Percentiles rank a stretch among this genome's conserved stretches.
Evolutionary conservation across 2,888 invertebrate species (phyloP).

Genomic region (Branchipolynoe longqiensis): DNA sequence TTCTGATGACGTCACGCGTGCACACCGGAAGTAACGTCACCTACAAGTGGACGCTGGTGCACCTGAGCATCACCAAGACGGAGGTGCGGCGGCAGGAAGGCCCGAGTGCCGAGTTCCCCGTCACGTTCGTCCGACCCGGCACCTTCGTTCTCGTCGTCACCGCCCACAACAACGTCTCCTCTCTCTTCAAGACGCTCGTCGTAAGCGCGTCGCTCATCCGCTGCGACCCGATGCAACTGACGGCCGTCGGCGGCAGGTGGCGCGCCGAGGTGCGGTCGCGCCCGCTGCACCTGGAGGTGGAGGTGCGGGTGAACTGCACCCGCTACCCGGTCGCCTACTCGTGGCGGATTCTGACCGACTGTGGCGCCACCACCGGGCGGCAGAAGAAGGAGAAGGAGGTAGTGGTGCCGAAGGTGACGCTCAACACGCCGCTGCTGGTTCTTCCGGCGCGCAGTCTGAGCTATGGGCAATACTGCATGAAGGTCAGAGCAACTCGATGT

Average conservation of each 20-base stretch:
- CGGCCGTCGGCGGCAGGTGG: background rate
- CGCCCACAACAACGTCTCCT: constrained; percentile 41
- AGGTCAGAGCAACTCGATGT: too few relatives aligned
- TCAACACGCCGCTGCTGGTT: background rate
- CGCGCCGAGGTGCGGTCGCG: background rate
- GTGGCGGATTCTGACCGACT: constrained; percentile 3
- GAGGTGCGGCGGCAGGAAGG: background rate
- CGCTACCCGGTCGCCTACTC: constrained; percentile 22
- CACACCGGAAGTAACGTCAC: background rate
- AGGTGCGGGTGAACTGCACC: constrained; percentile 21
- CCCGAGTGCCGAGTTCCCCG: background rate
- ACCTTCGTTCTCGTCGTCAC: background rate
- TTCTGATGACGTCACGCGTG: background rate
- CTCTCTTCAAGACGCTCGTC: background rate
- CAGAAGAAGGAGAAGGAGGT: background rate
- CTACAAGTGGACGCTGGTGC: background rate
- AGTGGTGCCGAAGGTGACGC: background rate
- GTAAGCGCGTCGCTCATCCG: background rate
- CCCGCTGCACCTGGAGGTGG: constrained; percentile 8
- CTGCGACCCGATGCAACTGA: constrained; percentile 23
- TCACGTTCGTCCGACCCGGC: background rate
- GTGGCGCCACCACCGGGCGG: too few relatives aligned
- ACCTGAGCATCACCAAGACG: background rate
- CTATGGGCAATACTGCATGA: background rate
- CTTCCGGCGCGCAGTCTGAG: background rate